These are phyloP conservation scores for Macaria notata DNA, from an alignment of 2,888 invertebrate genomes.

Conservation along the genomic window DNA sequence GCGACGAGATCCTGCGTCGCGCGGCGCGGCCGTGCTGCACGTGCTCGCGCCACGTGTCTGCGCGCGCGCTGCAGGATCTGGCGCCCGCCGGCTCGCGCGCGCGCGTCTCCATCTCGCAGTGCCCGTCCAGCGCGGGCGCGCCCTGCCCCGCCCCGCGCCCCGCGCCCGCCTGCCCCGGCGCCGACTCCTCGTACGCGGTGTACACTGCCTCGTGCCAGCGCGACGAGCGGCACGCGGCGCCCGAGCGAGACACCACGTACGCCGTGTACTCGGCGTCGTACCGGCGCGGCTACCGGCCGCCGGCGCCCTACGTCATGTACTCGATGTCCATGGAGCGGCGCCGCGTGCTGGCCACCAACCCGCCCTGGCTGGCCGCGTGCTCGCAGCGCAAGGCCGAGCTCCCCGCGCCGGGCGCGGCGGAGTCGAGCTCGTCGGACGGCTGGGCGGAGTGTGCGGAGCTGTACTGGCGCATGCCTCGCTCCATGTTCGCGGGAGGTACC, in stretches of 20 bases:
- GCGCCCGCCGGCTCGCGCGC: constrained; percentile 35
- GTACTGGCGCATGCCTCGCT: background rate
- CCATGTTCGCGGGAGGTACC: background rate
- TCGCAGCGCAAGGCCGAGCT: background rate
- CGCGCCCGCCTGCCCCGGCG: constrained; percentile 45
- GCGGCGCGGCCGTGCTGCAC: constrained; percentile 62
- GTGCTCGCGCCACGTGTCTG: constrained; percentile 60
- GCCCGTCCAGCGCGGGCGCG: constrained; percentile 44
- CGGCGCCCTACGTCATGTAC: constrained; percentile 6
- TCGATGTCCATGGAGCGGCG: background rate
- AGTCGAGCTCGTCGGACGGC: background rate
- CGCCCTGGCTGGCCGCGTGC: background rate
- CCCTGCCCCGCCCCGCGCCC: constrained; percentile 48
- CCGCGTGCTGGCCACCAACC: background rate
- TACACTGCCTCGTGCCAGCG: constrained; percentile 32
- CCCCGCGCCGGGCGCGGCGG: background rate
- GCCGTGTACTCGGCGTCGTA: constrained; percentile 39
- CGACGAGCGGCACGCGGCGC: constrained; percentile 24
- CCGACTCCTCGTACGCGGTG: constrained; percentile 49
- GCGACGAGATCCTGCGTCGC: constrained; percentile 65
- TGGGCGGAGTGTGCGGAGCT: constrained; percentile 1
- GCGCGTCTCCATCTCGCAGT: constrained; percentile 31
- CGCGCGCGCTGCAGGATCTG: constrained; percentile 31
- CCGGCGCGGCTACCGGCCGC: constrained; percentile 1
- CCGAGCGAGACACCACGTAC: constrained; percentile 40